Evolutionary conservation across 1,140 invertebrate species (phyloP).

Genomic region (Philopotamus ludificatus): DNA sequence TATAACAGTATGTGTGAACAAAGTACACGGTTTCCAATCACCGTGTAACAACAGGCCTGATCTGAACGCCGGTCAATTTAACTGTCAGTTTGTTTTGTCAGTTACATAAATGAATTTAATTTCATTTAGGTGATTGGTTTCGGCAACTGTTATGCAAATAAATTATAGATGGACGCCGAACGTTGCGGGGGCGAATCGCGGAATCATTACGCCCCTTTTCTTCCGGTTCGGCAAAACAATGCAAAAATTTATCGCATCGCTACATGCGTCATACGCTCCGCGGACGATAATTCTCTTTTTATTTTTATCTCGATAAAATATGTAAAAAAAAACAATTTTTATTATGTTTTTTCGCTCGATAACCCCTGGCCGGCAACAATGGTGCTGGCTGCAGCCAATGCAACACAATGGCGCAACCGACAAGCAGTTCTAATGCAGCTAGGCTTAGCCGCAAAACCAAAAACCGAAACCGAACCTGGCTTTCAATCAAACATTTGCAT

Average conservation of each 20-base stretch:
- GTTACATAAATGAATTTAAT: constrained; percentile 33
- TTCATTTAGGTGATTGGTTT: constrained; percentile 29
- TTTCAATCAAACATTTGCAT: constrained; percentile 26
- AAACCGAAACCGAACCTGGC: constrained; percentile 10
- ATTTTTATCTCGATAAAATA: background rate
- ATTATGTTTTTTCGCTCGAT: no score
- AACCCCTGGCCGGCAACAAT: no score
- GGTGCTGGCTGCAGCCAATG: background rate
- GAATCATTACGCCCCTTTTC: background rate
- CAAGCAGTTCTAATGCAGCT: no score
- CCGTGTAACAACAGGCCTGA: no score
- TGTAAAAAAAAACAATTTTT: no score
- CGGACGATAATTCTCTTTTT: background rate
- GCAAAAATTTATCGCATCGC: no score
- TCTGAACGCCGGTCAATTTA: constrained; percentile 25
- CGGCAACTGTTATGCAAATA: constrained; percentile 37
- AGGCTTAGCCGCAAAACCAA: constrained; percentile 14
- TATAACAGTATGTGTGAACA: no score
- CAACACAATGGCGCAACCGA: background rate
- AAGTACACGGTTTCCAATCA: no score
- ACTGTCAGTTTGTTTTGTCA: constrained; percentile 36
- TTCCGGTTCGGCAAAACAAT: no score
- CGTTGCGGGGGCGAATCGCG: background rate
- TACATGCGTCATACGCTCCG: no score
- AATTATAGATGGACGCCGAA: constrained; percentile 27